Evolutionary conservation across 2,797 vertebrate genomes (phyloP), one percentile per base, ranked within the genome.

Genomic region (Sternarchorhynchus goeldii): DNA sequence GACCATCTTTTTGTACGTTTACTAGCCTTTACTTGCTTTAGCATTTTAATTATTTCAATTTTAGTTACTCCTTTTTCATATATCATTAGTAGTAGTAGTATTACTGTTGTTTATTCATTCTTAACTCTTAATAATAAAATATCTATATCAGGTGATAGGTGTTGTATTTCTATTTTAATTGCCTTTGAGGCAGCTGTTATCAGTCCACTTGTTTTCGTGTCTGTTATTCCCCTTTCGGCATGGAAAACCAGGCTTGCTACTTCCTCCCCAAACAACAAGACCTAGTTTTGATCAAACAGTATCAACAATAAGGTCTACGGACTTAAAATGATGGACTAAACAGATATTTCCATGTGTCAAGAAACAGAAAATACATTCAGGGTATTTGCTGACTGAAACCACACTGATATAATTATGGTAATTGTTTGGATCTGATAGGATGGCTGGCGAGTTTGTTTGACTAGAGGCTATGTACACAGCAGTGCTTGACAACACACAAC

Each of bases 401-500:
- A 69, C 63, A 67, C 79, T 70, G 55, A 73, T 68, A 73, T 70
- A 65, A 81, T 84, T 81, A 76, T 62, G 36, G 58, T 72, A 77
- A 80, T 50, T 81, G 78, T 64, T 73, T 32, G 20, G 41, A 73
- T 59, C 60, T 73, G 68, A 77, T 83, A 59, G 50, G 65, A 72
- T 32, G 69, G 21, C 39, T 72, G 58, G 21, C 50, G 56, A 25
- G 70, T 75, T 63, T 82, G 82, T 88, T 83, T 82, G 78, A 25
- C 17, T 39, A 80, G 34, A 65, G 69, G 56, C 79, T 84, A 74
- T 83, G 83, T 83, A 86, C 79, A 87, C 84, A 84, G 32, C 6
- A 57, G 50, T 79, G 80, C 76, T 75, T 83, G 77, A 81, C 79
- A 78, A 84, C 81, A 79, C 62, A 66, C n/a, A 65, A 63, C 57